Conservation (phyloP, 2,888 invertebrate genomes). For the Drosophila yooni region DNA sequence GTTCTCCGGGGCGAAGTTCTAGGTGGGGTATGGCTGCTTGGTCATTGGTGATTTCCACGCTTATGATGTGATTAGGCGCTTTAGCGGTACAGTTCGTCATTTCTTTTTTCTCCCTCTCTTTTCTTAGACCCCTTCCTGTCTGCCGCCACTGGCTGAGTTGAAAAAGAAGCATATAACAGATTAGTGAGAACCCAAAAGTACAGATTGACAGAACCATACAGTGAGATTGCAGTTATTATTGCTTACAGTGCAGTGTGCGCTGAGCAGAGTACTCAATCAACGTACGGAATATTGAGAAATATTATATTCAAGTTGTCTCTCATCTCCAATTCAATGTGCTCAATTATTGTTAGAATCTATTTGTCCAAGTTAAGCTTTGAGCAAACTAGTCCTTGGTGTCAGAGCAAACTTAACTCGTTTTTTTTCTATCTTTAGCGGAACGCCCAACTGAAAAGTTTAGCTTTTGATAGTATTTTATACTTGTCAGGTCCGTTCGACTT, state of each 20-base stretch:
- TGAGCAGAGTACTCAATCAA: conserved; percentile 2
- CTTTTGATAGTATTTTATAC: not conserved
- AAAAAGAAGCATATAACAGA: conserved; percentile 8
- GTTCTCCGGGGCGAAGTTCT: conserved; percentile 6
- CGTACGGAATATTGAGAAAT: not conserved
- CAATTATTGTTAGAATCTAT: not conserved
- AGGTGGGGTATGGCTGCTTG: conserved; percentile 27
- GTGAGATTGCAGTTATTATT: conserved; percentile 36
- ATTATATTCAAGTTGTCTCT: not conserved
- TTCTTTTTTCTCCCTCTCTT: conserved; percentile 19
- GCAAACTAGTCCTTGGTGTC: not conserved
- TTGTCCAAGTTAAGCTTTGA: not conserved
- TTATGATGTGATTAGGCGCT: conserved; percentile 74
- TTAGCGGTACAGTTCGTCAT: conserved; percentile 66
- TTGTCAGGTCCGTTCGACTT: not conserved
- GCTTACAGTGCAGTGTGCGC: not conserved
- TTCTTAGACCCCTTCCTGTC: not conserved
- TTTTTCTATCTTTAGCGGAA: not conserved
- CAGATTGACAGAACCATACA: conserved; percentile 13
- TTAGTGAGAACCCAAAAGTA: conserved; percentile 51
- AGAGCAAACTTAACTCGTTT: not conserved
- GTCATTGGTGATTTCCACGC: conserved; percentile 56
- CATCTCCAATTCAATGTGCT: not conserved
- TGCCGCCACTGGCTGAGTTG: conserved; percentile 5
- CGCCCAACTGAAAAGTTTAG: not conserved